Evolutionary conservation across 2,113 vertebrate genomes (phyloP).

Genomic region (Indicator maculatus): DNA sequence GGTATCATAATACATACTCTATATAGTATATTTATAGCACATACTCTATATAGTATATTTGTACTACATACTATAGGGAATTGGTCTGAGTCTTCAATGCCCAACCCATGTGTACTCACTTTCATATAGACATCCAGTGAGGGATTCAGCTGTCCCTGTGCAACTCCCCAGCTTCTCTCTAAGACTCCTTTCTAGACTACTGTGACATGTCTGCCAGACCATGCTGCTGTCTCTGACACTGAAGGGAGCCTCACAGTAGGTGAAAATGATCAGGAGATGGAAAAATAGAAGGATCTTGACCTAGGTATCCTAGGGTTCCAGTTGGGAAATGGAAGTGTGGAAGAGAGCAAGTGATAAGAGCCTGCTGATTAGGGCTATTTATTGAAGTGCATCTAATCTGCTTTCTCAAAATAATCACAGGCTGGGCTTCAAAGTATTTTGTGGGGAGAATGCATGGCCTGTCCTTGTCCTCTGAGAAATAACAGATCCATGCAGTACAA

Average conservation of each 20-base stretch:
- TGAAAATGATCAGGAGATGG: neutral
- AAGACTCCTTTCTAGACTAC: neutral
- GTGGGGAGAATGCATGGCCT: neutral
- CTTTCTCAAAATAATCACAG: neutral
- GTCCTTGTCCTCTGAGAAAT: neutral
- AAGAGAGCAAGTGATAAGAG: neutral
- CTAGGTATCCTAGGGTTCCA: neutral
- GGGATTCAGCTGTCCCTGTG: neutral
- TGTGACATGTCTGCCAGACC: neutral
- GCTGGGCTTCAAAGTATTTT: neutral
- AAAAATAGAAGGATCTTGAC: neutral
- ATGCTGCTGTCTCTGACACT: neutral
- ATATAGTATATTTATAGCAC: neutral
- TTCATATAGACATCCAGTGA: neutral
- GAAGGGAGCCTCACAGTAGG: neutral
- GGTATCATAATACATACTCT: too few relatives aligned
- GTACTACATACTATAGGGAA: neutral
- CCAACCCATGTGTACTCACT: neutral
- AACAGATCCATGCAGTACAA: neutral
- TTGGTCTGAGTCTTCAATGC: neutral
- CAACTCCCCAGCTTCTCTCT: neutral
- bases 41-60: too few relatives aligned
- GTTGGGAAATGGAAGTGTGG: neutral
- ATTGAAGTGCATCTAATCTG: neutral
- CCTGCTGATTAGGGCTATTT: neutral